Evolutionary conservation across 2,888 invertebrate genomes (phyloP).

Genomic region (Volucella inanis): DNA sequence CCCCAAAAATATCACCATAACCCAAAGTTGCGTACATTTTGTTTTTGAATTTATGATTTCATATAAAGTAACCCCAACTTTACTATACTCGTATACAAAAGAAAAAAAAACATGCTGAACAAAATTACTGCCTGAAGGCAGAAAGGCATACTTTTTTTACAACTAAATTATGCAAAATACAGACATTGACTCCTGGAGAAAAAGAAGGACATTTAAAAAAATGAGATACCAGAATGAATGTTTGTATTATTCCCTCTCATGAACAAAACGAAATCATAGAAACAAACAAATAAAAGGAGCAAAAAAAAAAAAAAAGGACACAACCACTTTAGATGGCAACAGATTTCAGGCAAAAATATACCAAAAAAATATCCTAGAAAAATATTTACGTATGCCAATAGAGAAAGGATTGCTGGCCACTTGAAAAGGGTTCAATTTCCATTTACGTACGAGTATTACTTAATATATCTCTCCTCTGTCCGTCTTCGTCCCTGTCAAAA

Average conservation of each 20-base stretch:
- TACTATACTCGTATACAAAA: constrained; percentile 14
- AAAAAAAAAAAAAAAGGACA: constrained; percentile 20
- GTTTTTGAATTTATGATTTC: neutral
- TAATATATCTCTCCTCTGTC: neutral
- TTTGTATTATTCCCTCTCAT: constrained; percentile 24
- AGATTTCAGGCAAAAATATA: constrained; percentile 55
- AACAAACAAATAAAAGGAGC: too few relatives aligned
- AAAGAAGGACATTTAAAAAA: constrained; percentile 55
- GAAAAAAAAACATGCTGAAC: constrained; percentile 30
- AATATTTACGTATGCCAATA: constrained; percentile 41
- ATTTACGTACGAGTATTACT: constrained; percentile 22
- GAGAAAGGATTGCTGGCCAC: constrained; percentile 21
- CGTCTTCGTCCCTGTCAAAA: neutral
- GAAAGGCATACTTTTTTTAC: constrained; percentile 20
- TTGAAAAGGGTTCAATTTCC: constrained; percentile 50
- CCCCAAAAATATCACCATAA: neutral
- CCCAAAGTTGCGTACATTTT: neutral
- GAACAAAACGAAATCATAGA: neutral
- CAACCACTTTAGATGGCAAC: constrained; percentile 45
- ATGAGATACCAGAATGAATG: constrained; percentile 44
- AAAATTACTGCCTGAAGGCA: constrained; percentile 50
- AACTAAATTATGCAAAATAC: constrained; percentile 71
- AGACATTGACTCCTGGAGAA: constrained; percentile 31
- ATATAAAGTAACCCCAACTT: constrained; percentile 38
- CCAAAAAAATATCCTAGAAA: constrained; percentile 51